Conservation (phyloP, 2,797 vertebrate genomes). For the Novumbra hubbsi region DNA sequence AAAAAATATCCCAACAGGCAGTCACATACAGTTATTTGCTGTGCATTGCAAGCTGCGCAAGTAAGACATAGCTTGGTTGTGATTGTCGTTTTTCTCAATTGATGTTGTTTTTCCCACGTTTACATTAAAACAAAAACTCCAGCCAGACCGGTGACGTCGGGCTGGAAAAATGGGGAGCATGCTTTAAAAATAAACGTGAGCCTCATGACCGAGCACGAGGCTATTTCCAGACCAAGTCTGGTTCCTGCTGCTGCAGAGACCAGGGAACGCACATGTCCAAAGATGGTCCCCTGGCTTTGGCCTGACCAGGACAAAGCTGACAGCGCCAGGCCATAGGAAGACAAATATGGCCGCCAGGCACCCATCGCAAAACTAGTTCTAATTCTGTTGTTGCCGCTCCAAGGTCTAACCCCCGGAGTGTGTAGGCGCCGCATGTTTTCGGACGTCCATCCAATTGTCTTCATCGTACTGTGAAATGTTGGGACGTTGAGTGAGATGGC, state of each 20-base stretch:
- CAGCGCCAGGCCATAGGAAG: constrained; percentile 26
- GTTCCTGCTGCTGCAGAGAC: constrained; percentile 1
- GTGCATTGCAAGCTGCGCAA: neutral
- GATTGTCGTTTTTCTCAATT: constrained; percentile 20
- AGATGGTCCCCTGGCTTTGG: constrained; percentile 42
- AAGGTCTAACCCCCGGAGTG: neutral
- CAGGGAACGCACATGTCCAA: constrained; percentile 41
- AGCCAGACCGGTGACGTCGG: neutral
- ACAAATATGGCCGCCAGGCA: neutral
- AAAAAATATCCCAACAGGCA: neutral
- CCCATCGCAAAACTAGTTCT: neutral
- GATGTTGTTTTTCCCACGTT: constrained; percentile 25
- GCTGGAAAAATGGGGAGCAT: constrained; percentile 23
- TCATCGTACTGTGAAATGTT: neutral
- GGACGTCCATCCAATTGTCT: neutral
- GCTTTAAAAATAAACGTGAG: constrained; percentile 24
- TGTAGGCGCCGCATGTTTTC: neutral
- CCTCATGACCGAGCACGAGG: constrained; percentile 50
- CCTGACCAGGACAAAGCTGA: neutral
- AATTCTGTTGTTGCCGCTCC: no score
- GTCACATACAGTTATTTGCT: neutral
- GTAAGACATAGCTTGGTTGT: neutral
- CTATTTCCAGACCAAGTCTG: constrained; percentile 50
- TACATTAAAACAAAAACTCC: constrained; percentile 11
- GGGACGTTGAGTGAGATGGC: neutral